Percentiles rank a stretch among this genome's conserved stretches.
These are phyloP conservation scores for Melieria crassipennis DNA, from an alignment of 2,888 invertebrate species.

Conservation along the genomic window DNA sequence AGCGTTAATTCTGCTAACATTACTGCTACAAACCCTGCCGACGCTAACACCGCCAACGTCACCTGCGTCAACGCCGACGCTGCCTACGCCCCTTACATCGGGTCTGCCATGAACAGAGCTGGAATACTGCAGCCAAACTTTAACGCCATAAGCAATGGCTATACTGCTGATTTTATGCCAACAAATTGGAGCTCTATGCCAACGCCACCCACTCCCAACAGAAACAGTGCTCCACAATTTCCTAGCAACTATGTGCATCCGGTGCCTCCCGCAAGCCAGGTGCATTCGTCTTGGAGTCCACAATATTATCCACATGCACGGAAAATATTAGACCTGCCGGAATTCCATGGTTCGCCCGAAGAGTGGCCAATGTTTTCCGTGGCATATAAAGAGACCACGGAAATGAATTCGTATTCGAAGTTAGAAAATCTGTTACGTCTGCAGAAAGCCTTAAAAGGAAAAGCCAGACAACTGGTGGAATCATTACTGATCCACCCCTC, in stretches of 20 bases:
- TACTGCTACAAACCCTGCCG: slow-evolving; percentile 6
- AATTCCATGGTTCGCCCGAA: slow-evolving; percentile 41
- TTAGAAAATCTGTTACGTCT: slow-evolving; percentile 40
- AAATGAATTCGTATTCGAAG: slow-evolving; percentile 36
- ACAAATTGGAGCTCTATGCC: neutral
- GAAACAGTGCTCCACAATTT: too few relatives aligned
- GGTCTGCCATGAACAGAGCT: neutral
- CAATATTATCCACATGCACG: slow-evolving; percentile 8
- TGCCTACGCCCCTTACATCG: neutral
- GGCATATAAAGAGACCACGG: slow-evolving; percentile 38
- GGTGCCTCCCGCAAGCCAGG: neutral
- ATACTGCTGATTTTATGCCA: neutral
- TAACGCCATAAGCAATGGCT: neutral
- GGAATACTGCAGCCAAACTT: neutral
- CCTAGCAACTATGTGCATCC: neutral
- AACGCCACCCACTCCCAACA: slow-evolving; percentile 13
- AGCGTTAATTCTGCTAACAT: slow-evolving; percentile 1
- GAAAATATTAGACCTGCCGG: slow-evolving; percentile 40
- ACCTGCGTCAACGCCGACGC: slow-evolving; percentile 6
- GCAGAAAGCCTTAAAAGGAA: slow-evolving; percentile 39
- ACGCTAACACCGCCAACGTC: slow-evolving; percentile 1
- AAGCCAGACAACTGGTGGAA: slow-evolving; percentile 37
- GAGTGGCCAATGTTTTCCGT: slow-evolving; percentile 45
- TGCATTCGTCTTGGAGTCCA: neutral
- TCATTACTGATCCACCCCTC: slow-evolving; percentile 42